Percentiles rank a stretch among this genome's conserved stretches.
These are phyloP conservation scores for Grantiella picta DNA, from an alignment of 2,113 vertebrate genomes.

Conservation along the genomic window DNA sequence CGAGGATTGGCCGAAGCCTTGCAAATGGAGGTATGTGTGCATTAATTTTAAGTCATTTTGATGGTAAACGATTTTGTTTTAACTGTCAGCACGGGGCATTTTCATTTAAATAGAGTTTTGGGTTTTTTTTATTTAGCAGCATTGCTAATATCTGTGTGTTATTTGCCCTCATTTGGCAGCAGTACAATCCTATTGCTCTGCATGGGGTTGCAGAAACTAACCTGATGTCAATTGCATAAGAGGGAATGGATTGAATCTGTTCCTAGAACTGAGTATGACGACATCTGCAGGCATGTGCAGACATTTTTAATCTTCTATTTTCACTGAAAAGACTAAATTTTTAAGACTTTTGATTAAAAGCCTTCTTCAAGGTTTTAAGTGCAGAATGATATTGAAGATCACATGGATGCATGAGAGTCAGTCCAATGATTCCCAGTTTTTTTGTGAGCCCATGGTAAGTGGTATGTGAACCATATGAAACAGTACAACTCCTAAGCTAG, in stretches of 20 bases:
- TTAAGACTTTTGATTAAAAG: background rate
- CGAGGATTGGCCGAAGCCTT: slow-evolving; percentile 92
- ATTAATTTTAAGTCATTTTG: background rate
- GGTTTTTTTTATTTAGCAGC: background rate
- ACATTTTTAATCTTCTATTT: background rate
- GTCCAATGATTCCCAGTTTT: background rate
- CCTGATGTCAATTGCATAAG: background rate
- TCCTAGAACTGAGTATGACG: background rate
- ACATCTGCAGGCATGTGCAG: background rate
- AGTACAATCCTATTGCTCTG: background rate
- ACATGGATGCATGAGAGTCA: background rate
- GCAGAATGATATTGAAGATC: background rate
- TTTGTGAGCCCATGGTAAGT: background rate
- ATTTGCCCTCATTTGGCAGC: background rate
- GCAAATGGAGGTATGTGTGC: slow-evolving; percentile 92
- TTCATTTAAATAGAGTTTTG: background rate
- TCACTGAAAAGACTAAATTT: background rate
- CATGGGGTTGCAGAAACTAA: background rate
- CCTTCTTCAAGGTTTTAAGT: background rate
- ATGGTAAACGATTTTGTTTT: background rate
- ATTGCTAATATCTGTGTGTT: background rate
- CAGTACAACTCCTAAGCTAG: background rate
- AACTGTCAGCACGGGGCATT: background rate
- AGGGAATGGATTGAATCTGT: background rate
- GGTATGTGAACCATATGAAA: background rate